Percentiles rank a stretch among this genome's conserved stretches.
phyloP scores from a whole-genome alignment of 92 coral and sea anemone species.

The Epizoanthus ramosus region DNA sequence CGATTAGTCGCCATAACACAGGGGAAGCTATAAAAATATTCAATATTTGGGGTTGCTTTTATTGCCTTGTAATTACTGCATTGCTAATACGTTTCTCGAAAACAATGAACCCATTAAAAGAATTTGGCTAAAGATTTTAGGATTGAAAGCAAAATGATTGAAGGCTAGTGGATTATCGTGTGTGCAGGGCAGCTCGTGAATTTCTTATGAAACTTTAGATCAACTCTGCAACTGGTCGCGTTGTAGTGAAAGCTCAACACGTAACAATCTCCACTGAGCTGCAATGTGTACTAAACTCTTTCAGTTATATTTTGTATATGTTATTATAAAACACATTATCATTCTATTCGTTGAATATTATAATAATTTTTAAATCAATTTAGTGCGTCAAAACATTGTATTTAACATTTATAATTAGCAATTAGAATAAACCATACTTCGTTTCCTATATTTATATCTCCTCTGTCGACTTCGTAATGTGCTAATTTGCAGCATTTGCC shows the following conservation, averaged over 20 bases:
- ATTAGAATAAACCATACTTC: neutral
- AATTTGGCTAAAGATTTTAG: conserved; percentile 1
- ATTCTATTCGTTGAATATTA: neutral
- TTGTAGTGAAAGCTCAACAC: neutral
- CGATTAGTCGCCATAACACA: conserved; percentile 20
- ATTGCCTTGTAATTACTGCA: conserved; percentile 18
- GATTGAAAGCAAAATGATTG: neutral
- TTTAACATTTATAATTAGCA: conserved; percentile 10
- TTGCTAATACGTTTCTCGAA: neutral
- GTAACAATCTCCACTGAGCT: neutral
- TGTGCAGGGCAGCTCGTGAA: too few species aligned
- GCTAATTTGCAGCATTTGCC: neutral
- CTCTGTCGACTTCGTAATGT: neutral
- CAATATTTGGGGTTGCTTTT: conserved; percentile 8
- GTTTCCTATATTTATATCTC: neutral
- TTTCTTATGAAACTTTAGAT: neutral
- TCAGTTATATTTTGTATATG: neutral
- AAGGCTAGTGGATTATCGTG: neutral
- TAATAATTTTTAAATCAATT: neutral
- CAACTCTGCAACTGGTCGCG: too few species aligned
- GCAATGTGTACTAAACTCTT: neutral
- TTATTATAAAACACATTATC: neutral
- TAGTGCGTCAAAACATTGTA: neutral
- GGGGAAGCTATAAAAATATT: neutral
- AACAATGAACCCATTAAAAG: conserved; percentile 22